Conservation (phyloP, 2,113 vertebrate genomes). For the Ochotona princeps region DNA sequence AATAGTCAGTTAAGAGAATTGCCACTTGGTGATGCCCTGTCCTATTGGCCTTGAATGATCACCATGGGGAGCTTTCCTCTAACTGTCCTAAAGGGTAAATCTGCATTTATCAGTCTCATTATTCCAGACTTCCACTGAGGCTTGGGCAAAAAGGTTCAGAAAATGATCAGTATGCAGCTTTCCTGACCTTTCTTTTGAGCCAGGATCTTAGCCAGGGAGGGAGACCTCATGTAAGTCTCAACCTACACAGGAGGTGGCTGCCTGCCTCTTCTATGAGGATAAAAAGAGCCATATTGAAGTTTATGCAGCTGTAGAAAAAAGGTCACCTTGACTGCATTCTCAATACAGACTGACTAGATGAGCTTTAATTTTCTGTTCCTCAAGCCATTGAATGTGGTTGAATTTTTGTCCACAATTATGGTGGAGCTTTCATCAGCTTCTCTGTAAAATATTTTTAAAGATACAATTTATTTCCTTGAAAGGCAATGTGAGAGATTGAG, state of each 20-base stretch:
- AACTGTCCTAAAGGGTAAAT: conserved; percentile 25
- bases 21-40: background rate
- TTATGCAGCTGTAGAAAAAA: conserved; percentile 25
- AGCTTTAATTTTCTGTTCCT: conserved; percentile 12
- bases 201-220: conserved; percentile 42
- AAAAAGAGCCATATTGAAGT: conserved; percentile 5
- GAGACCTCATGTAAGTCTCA: conserved; percentile 44
- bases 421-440: background rate
- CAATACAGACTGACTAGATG: background rate
- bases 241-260: conserved; percentile 31
- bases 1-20: background rate
- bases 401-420: conserved; percentile 9
- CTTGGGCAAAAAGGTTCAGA: conserved; percentile 31
- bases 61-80: conserved; percentile 32
- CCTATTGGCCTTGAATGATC: background rate
- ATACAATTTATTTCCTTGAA: no score
- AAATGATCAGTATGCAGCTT: conserved; percentile 34
- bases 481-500: no score
- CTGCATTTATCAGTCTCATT: conserved; percentile 68
- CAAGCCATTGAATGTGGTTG: background rate
- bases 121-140: conserved; percentile 40
- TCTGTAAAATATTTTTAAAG: background rate
- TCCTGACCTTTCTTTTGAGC: conserved; percentile 62
- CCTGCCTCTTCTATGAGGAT: background rate
- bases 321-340: background rate